Evolutionary conservation across 2,113 vertebrate genomes (phyloP), one percentile per base, ranked within the genome.

Genomic region (Macroglossus sobrinus): DNA sequence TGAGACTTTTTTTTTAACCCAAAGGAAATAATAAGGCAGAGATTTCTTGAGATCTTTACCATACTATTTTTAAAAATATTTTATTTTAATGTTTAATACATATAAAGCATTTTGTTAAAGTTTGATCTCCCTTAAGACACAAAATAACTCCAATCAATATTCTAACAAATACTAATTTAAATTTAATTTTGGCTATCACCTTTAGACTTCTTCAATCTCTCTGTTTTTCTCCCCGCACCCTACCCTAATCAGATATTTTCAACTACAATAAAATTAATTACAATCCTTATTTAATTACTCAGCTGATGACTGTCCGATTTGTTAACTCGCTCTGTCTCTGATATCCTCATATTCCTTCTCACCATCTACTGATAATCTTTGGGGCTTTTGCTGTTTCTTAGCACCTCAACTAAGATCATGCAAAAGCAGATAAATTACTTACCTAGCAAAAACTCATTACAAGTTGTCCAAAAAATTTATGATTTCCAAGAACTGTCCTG

Each of bases 41-140:
- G 71, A 91, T 63, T 95, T 87, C 81, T 82, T 93, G 50, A 72
- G 16, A 92, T 40, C 75, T 95, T 96, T 93, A 92, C 24, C 7
- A 30, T 78, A 96, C 40, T 26, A 59, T 87, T 59, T 40, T 43
- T 0, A 38, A 92, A 92, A 35, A 50, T 10, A 69, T 28, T 86
- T 89, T 61, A 59, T 61, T 72, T 47, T 78, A 4, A 66, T 84
- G 53, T 86, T 96, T 50, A 53, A 97, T 53, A 75, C 93, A 40
- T 71, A 11, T 19, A 97, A 89, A 72, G 68, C 89, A 95, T 93
- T 95, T 93, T 96, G 86, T 92, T 97, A 63, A 89, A 96, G 63
- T 15, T 91, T 64, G 57, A 50, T 63, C 93, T 96, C 38, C 15
- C 22, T 59, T 30, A 45, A 91, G 53, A 92, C 5, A 96, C 28